Evolutionary conservation across 2,797 vertebrate species (phyloP).

Genomic region (Anguilla marmorata): DNA sequence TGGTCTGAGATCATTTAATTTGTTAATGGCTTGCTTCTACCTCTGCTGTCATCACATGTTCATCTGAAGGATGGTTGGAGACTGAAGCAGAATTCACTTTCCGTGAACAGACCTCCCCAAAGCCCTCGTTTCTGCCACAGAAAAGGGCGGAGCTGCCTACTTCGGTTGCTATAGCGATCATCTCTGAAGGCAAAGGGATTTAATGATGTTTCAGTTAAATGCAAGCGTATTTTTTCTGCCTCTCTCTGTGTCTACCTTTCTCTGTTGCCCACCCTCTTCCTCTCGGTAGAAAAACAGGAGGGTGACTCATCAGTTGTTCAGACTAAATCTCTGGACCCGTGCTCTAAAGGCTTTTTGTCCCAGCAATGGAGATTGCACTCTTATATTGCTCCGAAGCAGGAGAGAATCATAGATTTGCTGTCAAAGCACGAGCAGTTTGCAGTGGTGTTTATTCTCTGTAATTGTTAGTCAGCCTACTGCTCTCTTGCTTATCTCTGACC

Average conservation of each 20-base stretch:
- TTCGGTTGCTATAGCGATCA: constrained; percentile 31
- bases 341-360: not conserved
- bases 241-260: not conserved
- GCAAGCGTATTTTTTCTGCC: not conserved
- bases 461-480: not conserved
- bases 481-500: not conserved
- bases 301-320: constrained; percentile 3
- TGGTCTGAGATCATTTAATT: not conserved
- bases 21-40: not conserved
- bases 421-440: not conserved
- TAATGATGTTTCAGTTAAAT: constrained; percentile 20
- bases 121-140: not conserved
- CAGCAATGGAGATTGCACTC: not conserved
- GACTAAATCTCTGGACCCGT: not conserved
- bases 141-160: not conserved
- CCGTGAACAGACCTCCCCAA: not conserved
- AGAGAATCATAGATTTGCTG: constrained; percentile 4
- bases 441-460: not conserved
- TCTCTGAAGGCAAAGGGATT: not conserved
- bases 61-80: not conserved
- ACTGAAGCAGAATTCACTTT: not conserved
- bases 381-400: not conserved
- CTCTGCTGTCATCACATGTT: not conserved
- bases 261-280: not conserved
- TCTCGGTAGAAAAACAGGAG: not conserved